These are phyloP conservation scores for Pandemis cinnamomeana DNA, from an alignment of 2,888 invertebrate genomes.

Conservation along the genomic window DNA sequence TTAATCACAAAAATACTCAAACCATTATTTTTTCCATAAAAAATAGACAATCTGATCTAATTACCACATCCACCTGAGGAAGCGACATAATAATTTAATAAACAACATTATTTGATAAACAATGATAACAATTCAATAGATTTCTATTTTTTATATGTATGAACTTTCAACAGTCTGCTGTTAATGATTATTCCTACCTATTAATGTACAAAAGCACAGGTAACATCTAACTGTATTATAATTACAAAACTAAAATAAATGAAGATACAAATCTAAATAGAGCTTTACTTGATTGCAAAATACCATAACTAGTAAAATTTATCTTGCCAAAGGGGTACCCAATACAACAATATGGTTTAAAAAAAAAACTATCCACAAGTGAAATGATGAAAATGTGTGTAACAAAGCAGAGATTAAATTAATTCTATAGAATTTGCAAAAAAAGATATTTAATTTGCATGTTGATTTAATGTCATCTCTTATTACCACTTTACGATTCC, in stretches of 20 bases:
- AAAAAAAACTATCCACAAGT: constrained; percentile 10
- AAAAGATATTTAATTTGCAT: background rate
- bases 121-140: constrained; percentile 82
- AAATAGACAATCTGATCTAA: constrained; percentile 77
- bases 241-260: constrained; percentile 33
- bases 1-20: constrained; percentile 80
- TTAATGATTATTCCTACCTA: constrained; percentile 62
- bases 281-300: constrained; percentile 24
- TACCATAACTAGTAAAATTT: constrained; percentile 15
- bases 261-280: constrained; percentile 34
- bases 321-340: constrained; percentile 16
- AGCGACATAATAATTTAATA: constrained; percentile 81
- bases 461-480: background rate
- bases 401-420: background rate
- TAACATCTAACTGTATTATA: constrained; percentile 47
- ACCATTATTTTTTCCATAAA: constrained; percentile 72
- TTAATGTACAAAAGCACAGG: constrained; percentile 53
- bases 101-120: constrained; percentile 81
- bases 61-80: constrained; percentile 75
- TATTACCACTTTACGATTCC: background rate
- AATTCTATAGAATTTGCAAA: background rate
- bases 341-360: constrained; percentile 9
- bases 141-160: constrained; percentile 74
- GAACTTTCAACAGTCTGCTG: constrained; percentile 76
- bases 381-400: constrained; percentile 4